phyloP scores from a whole-genome alignment of 2,797 vertebrate species.

The Falco naumanni region DNA sequence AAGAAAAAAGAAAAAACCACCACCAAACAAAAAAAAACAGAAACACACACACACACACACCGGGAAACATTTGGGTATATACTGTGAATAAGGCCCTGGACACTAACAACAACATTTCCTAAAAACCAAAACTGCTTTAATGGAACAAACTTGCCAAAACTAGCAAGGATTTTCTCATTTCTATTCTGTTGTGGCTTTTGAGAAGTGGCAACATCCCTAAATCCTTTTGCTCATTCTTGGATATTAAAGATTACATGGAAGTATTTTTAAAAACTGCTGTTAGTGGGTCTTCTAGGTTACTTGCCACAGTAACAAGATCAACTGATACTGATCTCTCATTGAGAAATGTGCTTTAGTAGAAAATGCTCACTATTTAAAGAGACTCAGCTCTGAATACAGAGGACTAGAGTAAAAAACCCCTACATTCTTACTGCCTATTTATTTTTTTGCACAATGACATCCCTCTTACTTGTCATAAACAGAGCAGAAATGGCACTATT shows the following conservation, averaged over 20 bases:
- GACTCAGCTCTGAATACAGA: background rate
- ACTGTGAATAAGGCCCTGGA: fast-evolving
- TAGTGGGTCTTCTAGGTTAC: background rate
- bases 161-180: background rate
- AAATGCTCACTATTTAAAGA: background rate
- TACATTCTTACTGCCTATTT: background rate
- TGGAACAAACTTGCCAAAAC: background rate
- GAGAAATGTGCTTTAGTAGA: too few species aligned
- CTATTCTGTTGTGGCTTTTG: background rate
- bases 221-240: background rate
- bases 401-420: background rate
- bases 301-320: background rate
- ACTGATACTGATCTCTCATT: background rate
- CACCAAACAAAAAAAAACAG: background rate
- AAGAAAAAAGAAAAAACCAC: background rate
- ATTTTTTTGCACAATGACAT: background rate
- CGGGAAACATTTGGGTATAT: background rate
- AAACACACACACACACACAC: too few species aligned
- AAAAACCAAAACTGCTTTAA: background rate
- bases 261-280: background rate
- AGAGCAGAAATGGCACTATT: background rate
- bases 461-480: background rate
- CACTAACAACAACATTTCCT: background rate
- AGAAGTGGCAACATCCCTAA: background rate
- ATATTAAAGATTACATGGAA: background rate